Evolutionary conservation across 2,888 invertebrate species (phyloP), one percentile per base, ranked within the genome.

Genomic region (Tetranychus piercei): DNA sequence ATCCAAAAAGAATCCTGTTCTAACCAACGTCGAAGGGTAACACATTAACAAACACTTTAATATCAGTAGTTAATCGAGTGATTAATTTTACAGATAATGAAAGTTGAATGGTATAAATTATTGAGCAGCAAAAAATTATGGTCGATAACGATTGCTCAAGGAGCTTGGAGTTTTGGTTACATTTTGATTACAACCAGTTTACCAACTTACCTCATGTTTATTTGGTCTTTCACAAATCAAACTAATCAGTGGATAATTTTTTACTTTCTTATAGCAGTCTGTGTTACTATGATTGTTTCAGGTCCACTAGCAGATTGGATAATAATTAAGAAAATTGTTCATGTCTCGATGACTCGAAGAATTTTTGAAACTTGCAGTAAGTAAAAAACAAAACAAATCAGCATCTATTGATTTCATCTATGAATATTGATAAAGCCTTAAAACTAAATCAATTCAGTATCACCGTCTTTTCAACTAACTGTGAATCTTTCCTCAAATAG

Each of bases 341-440:
- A 20, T 44, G 22, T 75, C 0, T 76, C 76, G 1, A 77, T 64
- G 73, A 73, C 76, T 18, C 64, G 77, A 22, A 77, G 76, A 69
- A 74, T 72, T 1, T 77, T 77, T 20, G 73, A 77, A 70, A 43
- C 72, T 1, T 20, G 76, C 6, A 75, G 78, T 78, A 77, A 74
- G 74, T 69, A 73, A 18, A 22, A 8, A 34, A 70, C 23, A 44
- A 11, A 43, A 44, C 8, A 20, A 15, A 66, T 20, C 18, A 7
- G 7, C 20, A 7, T 20, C 6, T 1, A 69, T 9, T 20, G 22
- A 22, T 69, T 34, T 0, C 34, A 34, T 34, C 34, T 5, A 34
- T 34, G 4, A 34, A 34, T 34, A 4, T 34, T 34, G 66, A 15
- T 20, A 65, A 6, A n/a, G 3, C 23, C 23, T 23, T 23, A 23